Evolutionary conservation across 2,888 invertebrate species (phyloP).

Genomic region (Drosophila imparisetae): DNA sequence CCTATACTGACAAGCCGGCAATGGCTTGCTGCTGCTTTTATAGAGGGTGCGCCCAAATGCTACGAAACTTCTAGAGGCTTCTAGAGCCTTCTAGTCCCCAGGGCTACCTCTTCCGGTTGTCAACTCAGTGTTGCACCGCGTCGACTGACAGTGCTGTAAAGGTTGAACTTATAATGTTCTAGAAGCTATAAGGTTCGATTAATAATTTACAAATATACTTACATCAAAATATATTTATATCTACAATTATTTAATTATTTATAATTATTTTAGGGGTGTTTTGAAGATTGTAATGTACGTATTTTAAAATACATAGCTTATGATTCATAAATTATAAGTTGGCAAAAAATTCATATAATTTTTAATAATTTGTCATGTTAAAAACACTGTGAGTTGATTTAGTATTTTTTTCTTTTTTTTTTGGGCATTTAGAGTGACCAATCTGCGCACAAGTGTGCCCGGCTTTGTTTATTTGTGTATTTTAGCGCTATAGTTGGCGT

Average conservation of each 20-base stretch:
- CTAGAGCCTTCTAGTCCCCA: conserved; percentile 78
- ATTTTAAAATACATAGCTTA: not conserved
- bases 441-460: conserved; percentile 9
- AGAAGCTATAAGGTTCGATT: conserved; percentile 23
- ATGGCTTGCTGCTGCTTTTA: conserved; percentile 58
- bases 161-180: conserved; percentile 27
- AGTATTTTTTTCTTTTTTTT: conserved; percentile 10
- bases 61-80: conserved; percentile 67
- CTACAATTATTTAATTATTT: not conserved
- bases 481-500: conserved; percentile 5
- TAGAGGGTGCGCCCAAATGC: conserved; percentile 55
- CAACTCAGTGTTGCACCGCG: conserved; percentile 34
- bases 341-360: not conserved
- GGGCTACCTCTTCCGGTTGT: conserved; percentile 67
- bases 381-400: not conserved
- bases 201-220: not conserved
- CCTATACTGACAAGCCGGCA: conserved; percentile 75
- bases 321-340: not conserved
- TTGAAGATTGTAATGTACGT: not conserved
- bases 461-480: not conserved
- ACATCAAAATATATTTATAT: not conserved
- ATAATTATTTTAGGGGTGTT: not conserved
- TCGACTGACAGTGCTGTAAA: conserved; percentile 29
- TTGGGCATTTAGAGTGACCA: conserved; percentile 23
- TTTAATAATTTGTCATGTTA: not conserved